A percentile compares a stretch with the other conserved stretches of the same genome.
These are phyloP conservation scores for Drosophila lacteicornis DNA, from an alignment of 1,140 invertebrate genomes.

Conservation along the genomic window DNA sequence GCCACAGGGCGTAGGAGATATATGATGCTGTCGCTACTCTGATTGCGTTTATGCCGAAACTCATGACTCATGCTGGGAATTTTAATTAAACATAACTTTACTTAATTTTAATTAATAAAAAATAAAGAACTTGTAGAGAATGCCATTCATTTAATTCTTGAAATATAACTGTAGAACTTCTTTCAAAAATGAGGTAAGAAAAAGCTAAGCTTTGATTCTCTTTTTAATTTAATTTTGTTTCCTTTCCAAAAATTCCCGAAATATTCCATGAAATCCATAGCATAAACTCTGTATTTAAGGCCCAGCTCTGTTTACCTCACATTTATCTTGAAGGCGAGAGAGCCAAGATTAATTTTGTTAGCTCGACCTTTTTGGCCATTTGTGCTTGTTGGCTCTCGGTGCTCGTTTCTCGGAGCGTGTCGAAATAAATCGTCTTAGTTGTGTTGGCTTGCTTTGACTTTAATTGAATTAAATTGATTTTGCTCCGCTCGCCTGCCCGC, in stretches of 20 bases:
- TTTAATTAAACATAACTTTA: not conserved
- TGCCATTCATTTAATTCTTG: not conserved
- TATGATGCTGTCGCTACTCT: not conserved
- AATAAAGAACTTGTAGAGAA: too few relatives aligned
- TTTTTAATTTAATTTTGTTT: not conserved
- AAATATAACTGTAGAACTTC: not conserved
- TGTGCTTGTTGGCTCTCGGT: slow-evolving; percentile 32
- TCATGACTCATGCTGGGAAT: not conserved
- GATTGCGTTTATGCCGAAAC: not conserved
- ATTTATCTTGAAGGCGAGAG: slow-evolving; percentile 43
- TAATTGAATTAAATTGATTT: slow-evolving; percentile 71
- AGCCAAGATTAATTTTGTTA: slow-evolving; percentile 49
- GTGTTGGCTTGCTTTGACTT: slow-evolving; percentile 51
- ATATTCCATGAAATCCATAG: slow-evolving; percentile 4
- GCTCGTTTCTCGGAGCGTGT: slow-evolving; percentile 45
- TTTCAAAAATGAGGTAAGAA: too few relatives aligned
- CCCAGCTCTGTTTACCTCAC: slow-evolving; percentile 28
- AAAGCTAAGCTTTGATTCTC: not conserved
- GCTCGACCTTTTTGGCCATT: slow-evolving; percentile 53
- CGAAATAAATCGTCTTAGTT: slow-evolving; percentile 65
- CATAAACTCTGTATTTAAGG: slow-evolving; percentile 15
- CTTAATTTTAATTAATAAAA: not conserved
- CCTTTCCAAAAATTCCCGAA: not conserved
- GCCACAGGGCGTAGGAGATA: slow-evolving; percentile 13
- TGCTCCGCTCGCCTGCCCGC: slow-evolving; percentile 43